Base-by-base conservation (phyloP, 2,888 invertebrate species). In the Protophormia terraenovae region DNA sequence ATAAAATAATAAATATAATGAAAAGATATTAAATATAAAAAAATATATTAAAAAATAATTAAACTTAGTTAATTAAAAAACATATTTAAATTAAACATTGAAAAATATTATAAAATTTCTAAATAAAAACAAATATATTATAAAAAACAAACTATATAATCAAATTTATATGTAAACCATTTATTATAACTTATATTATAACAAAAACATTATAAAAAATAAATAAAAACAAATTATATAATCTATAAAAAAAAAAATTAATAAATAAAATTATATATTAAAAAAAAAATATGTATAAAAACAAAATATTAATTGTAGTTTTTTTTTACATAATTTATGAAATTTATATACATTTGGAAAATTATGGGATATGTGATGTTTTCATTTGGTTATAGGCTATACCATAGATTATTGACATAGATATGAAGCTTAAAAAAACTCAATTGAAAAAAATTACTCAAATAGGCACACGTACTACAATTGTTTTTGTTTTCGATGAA, bases 91-190 rank as follows among this genome's bases (percentile, higher is more conserved):
- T n/a, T n/a, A 60, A 66, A 60, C 62, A 16, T 53, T 16, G 38
- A 27, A 16, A 60, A 27, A 76, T 78, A 69, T 50, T 35, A 35
- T 14, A 12, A 27, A 84, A 64, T 75, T n/a, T n/a, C n/a, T n/a
- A n/a, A n/a, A n/a, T n/a, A n/a, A n/a, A n/a, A n/a, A n/a, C n/a
- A n/a, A n/a, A n/a, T n/a, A n/a, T n/a, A n/a, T 58, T 69, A 58
- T 41, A 47, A 41, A 60, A 73, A 32, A 79, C 64, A 77, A 71
- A 24, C 41, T 78, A 85, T 79, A 62, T 81, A 79, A 82, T 85
- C 87, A 87, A 89, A 83, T 87, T 76, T 83, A 84, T 84, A 86
- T 82, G 79, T 76, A 83, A 80, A 79, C 19, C n/a, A 76, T 60
- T 80, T 84, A 80, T 45, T 35, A 55, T 38, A 72, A 76, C n/a